Percentiles rank a stretch among this genome's conserved stretches.
These are phyloP conservation scores for Gymnopithys bicolor DNA, from an alignment of 2,797 vertebrate species.

Conservation along the genomic window DNA sequence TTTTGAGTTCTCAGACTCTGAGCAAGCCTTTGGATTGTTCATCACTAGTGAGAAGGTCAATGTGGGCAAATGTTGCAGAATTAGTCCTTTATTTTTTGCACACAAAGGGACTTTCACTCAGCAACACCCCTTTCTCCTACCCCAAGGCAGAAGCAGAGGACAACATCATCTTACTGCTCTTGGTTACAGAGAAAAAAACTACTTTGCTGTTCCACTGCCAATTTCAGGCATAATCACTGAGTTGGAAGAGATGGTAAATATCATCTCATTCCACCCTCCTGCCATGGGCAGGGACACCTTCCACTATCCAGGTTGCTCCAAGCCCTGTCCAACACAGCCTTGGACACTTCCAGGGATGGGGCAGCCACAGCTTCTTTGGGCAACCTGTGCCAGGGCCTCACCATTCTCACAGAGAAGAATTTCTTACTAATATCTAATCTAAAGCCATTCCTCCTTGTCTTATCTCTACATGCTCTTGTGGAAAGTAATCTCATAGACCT, in stretches of 20 bases:
- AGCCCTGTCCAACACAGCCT: not conserved
- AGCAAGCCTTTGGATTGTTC: not conserved
- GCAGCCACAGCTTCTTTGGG: not conserved
- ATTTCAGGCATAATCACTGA: not conserved
- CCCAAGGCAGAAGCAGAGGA: not conserved
- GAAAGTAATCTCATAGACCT: not conserved
- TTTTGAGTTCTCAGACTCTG: not conserved
- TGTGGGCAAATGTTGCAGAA: not conserved
- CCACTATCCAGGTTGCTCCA: not conserved
- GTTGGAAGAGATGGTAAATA: not conserved
- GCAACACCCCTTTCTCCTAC: not conserved
- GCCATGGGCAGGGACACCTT: not conserved
- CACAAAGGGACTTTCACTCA: not conserved
- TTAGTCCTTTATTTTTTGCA: not conserved
- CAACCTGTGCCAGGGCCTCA: not conserved
- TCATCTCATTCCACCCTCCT: rapidly evolving
- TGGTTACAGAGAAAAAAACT: not conserved
- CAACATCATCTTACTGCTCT: not conserved
- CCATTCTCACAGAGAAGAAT: not conserved
- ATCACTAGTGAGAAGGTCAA: not conserved
- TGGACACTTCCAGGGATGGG: not conserved
- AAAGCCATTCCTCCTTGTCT: not conserved
- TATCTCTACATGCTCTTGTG: not conserved
- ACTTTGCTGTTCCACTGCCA: not conserved
- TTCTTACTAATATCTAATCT: not conserved